These are phyloP conservation scores for Kuschelorhynchus macadamiae DNA, from an alignment of 2,888 invertebrate genomes.

Conservation along the genomic window DNA sequence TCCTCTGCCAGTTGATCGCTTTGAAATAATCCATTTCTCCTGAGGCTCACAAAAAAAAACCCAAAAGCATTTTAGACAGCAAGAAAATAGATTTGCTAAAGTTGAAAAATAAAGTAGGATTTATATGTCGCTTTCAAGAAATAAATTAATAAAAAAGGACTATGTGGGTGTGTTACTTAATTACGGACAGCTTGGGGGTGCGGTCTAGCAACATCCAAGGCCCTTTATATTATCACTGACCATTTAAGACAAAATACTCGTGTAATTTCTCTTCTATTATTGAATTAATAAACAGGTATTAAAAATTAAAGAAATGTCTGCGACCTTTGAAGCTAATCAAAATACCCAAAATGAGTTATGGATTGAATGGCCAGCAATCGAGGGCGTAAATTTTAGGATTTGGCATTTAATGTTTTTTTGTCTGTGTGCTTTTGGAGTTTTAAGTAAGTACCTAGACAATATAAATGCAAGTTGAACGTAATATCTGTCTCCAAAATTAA, in stretches of 20 bases:
- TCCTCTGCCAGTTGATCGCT: background rate
- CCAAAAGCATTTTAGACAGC: background rate
- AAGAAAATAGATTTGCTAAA: background rate
- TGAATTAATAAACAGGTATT: constrained; percentile 22
- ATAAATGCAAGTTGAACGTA: constrained; percentile 1
- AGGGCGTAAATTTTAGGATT: constrained; percentile 77
- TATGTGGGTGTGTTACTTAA: constrained; percentile 45
- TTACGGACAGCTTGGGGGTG: constrained; percentile 35
- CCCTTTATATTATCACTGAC: constrained; percentile 22
- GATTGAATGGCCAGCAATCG: constrained; percentile 80
- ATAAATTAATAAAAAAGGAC: constrained; percentile 34
- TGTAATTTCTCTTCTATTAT: constrained; percentile 16
- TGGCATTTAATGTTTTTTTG: constrained; percentile 88
- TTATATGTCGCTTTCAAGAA: constrained; percentile 40
- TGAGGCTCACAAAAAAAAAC: background rate
- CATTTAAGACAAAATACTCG: constrained; percentile 17
- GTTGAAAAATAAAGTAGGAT: constrained; percentile 32
- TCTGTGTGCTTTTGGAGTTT: constrained; percentile 74
- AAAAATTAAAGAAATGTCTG: constrained; percentile 36
- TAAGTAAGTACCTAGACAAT: constrained; percentile 73
- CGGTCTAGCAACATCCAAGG: constrained; percentile 28
- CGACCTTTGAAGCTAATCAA: constrained; percentile 66
- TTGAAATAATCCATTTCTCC: background rate
- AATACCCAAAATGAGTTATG: constrained; percentile 70
- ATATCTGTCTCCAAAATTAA: background rate